Evolutionary conservation across 2,113 vertebrate species (phyloP), one percentile per base, ranked within the genome.

Genomic region (Crotophaga sulcirostris): DNA sequence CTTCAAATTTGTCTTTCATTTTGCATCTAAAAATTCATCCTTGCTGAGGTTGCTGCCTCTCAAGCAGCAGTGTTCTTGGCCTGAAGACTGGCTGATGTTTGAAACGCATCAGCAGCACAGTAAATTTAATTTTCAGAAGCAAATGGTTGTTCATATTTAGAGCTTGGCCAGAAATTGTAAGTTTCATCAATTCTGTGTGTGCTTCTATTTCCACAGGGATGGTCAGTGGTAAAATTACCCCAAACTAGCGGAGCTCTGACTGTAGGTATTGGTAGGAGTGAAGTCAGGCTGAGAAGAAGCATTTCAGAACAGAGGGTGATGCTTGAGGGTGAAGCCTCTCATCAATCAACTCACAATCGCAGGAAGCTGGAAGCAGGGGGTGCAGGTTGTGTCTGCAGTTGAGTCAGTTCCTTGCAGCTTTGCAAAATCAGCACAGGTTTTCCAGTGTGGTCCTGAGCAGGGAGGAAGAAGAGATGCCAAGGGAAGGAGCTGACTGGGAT

Each of bases 101-200:
- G 63, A 93, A 87, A 82, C 78, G 31, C 54, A 86, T 82, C 88
- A 91, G 45, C 56, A 74, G 55, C 38, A 67, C 17, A 73, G 44
- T 62, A 89, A 79, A 91, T 66, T 69, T 84, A 52, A 92, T 94
- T 94, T 91, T 84, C 34, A 64, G 87, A 90, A 77, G 3, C 33
- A 90, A 87, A 40, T 0, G 1, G 29, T 47, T 74, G 23, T 52
- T 85, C 38, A 42, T 62, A 87, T 75, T 89, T 67, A 83, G 42
- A 79, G 7, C 15, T 81, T n/a, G 26, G 38, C 56, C n/a, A 72
- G 60, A 59, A 95, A 67, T 34, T 34, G 4, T 18, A 51, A 72
- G 26, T 21, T 42, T 13, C 31, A 63, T 56, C n/a, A 36, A 24
- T 8, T 20, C 36, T 33, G 33, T 8, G 5, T 56, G n/a, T 25